Conservation (phyloP, 2,113 vertebrate genomes). For the Illadopsis cleaveri region DNA sequence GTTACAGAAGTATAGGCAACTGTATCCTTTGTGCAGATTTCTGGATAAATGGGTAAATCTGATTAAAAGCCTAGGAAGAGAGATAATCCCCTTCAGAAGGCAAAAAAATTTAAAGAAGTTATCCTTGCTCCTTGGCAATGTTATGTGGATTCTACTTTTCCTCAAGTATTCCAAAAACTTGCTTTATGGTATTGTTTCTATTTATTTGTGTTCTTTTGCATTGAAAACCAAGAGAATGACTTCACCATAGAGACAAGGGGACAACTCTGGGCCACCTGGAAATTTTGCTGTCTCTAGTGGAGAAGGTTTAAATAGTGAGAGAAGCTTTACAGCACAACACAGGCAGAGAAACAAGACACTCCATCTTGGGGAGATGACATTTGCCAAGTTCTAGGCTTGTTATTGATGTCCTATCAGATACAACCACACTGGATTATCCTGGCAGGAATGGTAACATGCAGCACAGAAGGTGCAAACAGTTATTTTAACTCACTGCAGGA, state of each 20-base stretch:
- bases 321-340: slow-evolving; percentile 60
- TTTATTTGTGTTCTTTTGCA: background rate
- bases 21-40: background rate
- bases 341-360: slow-evolving; percentile 56
- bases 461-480: slow-evolving; percentile 44
- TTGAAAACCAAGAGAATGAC: background rate
- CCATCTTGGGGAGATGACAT: slow-evolving; percentile 62
- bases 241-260: background rate
- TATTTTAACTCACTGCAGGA: background rate
- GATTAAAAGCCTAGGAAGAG: background rate
- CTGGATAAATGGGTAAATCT: background rate
- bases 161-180: background rate
- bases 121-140: background rate
- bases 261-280: slow-evolving; percentile 7
- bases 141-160: background rate
- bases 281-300: slow-evolving; percentile 29
- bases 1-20: background rate
- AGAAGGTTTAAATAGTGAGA: slow-evolving; percentile 64
- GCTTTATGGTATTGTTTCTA: background rate
- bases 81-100: background rate
- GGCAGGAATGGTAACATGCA: slow-evolving; percentile 8
- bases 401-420: slow-evolving; percentile 54
- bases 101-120: background rate
- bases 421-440: slow-evolving; percentile 24
- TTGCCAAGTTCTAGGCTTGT: slow-evolving; percentile 51